Percentiles rank a stretch among this genome's conserved stretches.
phyloP scores from a whole-genome alignment of 1,140 invertebrate species.

The Cotesia vestalis region DNA sequence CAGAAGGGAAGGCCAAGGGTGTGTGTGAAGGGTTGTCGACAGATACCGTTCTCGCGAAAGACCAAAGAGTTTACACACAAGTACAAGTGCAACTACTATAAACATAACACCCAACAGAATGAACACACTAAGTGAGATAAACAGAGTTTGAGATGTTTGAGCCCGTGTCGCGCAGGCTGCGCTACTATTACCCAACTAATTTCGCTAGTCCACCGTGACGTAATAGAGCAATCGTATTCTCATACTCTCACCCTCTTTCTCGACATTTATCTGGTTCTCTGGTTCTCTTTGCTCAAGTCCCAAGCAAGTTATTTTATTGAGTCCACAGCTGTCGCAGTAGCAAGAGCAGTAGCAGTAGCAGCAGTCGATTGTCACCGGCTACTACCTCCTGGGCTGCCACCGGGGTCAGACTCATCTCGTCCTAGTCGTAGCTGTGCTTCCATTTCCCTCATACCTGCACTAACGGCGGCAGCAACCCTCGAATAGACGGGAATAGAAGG shows the following conservation, averaged over 20 bases:
- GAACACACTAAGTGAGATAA: background rate
- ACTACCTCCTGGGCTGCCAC: constrained; percentile 31
- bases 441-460: constrained; percentile 41
- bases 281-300: background rate
- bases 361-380: constrained; percentile 63
- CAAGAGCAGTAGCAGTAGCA: constrained; percentile 40
- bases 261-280: no score
- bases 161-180: constrained; percentile 26
- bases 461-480: constrained; percentile 45
- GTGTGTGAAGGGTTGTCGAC: constrained; percentile 25
- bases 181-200: constrained; percentile 35
- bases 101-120: no score
- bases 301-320: constrained; percentile 66
- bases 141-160: constrained; percentile 19
- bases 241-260: no score
- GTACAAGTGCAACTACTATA: no score
- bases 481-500: no score
- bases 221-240: constrained; percentile 31
- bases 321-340: constrained; percentile 61
- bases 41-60: constrained; percentile 1
- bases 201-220: constrained; percentile 26
- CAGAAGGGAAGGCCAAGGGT: constrained; percentile 27
- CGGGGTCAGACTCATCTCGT: constrained; percentile 61
- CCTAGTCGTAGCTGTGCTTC: no score
- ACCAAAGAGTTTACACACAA: background rate